These are phyloP conservation scores for Circaetus cinerascens DNA, from an alignment of 2,113 vertebrate species.

Conservation along the genomic window DNA sequence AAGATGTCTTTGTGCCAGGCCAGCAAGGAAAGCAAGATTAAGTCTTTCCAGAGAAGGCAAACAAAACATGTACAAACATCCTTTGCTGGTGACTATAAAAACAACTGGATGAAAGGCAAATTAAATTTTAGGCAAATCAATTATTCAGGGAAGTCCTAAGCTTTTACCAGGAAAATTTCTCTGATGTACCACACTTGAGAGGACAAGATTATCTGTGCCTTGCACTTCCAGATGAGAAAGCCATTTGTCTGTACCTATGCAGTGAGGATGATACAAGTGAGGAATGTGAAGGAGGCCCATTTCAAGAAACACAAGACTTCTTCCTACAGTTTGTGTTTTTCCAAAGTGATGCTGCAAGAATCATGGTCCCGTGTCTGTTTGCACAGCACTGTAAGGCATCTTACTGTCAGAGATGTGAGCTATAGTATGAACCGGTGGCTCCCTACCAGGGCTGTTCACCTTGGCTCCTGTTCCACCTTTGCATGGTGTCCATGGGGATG, in stretches of 20 bases:
- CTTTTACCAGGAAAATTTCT: neutral
- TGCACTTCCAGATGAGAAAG: neutral
- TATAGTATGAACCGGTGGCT: neutral
- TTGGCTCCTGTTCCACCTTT: neutral
- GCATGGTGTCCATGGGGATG: no score
- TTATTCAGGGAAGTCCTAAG: neutral
- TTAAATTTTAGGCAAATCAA: neutral
- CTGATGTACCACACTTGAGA: neutral
- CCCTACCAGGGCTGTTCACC: accelerated
- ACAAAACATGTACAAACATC: neutral
- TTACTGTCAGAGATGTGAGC: neutral
- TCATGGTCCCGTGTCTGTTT: accelerated
- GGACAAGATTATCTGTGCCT: neutral
- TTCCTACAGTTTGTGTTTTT: neutral
- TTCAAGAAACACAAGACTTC: neutral
- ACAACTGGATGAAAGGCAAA: neutral
- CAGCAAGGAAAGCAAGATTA: neutral
- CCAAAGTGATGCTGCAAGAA: neutral
- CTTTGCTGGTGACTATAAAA: neutral
- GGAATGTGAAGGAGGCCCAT: neutral
- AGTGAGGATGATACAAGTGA: neutral
- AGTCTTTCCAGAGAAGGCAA: neutral
- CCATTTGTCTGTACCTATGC: neutral
- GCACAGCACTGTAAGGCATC: neutral
- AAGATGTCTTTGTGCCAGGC: neutral